A percentile compares a stretch with the other conserved stretches of the same genome.
Evolutionary conservation across 2,113 vertebrate species (phyloP).

Genomic region (Hypanus sabinus): DNA sequence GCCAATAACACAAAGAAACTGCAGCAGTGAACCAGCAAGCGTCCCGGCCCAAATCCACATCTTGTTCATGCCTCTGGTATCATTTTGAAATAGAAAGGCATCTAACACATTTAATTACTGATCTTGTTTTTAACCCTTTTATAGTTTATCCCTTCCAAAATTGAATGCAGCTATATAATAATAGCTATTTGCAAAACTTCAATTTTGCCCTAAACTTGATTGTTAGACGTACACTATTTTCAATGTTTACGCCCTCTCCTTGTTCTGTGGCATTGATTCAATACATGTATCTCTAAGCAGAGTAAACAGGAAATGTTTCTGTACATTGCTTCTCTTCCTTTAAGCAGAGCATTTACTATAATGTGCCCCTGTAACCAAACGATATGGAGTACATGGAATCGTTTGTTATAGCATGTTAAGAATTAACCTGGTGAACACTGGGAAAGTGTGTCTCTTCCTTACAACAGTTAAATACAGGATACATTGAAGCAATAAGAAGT

Average conservation of each 20-base stretch:
- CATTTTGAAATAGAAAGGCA: no score
- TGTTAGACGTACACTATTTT: background rate
- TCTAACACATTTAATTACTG: no score
- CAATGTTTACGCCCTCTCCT: background rate
- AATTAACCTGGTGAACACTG: background rate
- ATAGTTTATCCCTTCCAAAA: background rate
- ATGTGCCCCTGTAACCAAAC: background rate
- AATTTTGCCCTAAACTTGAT: background rate
- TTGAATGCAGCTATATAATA: background rate
- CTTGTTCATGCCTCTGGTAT: no score
- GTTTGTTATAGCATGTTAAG: background rate
- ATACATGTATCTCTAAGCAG: background rate
- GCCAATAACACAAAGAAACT: no score
- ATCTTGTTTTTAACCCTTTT: background rate
- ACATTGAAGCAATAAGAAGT: background rate
- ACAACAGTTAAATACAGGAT: background rate
- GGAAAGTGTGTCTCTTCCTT: background rate
- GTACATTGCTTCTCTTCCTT: background rate
- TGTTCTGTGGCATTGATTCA: background rate
- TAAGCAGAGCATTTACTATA: background rate
- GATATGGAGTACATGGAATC: background rate
- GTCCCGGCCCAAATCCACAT: no score
- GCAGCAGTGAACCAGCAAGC: no score
- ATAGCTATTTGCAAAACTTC: background rate
- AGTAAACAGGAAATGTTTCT: background rate